Percentiles rank a stretch among this genome's conserved stretches.
phyloP scores from a whole-genome alignment of 2,113 vertebrate species.

The Gopherus evgoodei region DNA sequence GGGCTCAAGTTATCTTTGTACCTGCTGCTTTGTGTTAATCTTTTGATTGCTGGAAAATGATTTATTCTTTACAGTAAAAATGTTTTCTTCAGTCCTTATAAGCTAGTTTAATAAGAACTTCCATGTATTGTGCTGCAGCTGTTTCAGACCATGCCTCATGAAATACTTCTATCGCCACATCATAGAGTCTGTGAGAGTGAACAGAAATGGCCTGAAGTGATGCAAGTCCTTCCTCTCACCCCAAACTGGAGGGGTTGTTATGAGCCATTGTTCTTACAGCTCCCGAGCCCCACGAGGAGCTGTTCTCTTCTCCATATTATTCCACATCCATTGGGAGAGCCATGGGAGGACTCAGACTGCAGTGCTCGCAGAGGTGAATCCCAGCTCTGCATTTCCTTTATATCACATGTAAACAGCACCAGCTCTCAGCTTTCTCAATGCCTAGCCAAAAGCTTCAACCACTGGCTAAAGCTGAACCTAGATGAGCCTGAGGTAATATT shows the following conservation, averaged over 20 bases:
- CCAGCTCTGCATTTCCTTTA: background rate
- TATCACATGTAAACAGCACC: background rate
- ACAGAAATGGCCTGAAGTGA: background rate
- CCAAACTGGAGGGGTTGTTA: background rate
- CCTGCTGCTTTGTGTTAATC: slow-evolving; percentile 92
- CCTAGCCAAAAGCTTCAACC: background rate
- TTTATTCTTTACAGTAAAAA: slow-evolving; percentile 81
- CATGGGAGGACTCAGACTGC: background rate
- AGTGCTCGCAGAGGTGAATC: background rate
- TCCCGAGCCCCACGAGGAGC: background rate
- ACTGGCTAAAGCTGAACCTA: background rate
- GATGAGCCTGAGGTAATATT: background rate
- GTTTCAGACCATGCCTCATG: background rate
- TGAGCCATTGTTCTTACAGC: background rate
- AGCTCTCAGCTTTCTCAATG: background rate
- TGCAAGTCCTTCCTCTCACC: background rate
- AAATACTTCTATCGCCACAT: rapidly evolving
- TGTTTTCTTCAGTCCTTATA: slow-evolving; percentile 80
- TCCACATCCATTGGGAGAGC: background rate
- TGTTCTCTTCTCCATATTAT: background rate
- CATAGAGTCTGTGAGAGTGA: background rate
- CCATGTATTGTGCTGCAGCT: slow-evolving; percentile 9
- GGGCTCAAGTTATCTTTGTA: slow-evolving; percentile 92
- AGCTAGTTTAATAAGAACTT: slow-evolving; percentile 80
- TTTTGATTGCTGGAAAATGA: slow-evolving; percentile 89